phyloP scores from a whole-genome alignment of 2,888 invertebrate species.

The Rhaphigaster nebulosa region DNA sequence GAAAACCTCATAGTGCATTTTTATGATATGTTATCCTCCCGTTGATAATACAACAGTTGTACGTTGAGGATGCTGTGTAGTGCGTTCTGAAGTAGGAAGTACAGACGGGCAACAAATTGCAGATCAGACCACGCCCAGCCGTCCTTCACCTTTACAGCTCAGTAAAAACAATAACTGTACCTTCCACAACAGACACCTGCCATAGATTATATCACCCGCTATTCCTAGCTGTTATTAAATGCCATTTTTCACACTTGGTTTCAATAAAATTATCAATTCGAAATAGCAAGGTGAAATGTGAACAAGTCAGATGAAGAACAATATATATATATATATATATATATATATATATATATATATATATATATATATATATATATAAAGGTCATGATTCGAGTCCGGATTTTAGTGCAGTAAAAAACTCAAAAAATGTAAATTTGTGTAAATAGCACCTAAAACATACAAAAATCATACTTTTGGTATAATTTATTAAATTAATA shows the following conservation, averaged over 20 bases:
- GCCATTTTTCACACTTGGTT: not conserved
- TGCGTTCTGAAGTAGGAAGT: conserved; percentile 14
- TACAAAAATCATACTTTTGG: no score
- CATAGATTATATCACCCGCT: not conserved
- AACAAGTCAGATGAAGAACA: not conserved
- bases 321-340: no score
- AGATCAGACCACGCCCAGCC: conserved; percentile 26
- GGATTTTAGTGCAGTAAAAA: no score
- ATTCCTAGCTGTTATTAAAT: not conserved
- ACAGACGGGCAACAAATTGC: not conserved
- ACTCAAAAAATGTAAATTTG: no score
- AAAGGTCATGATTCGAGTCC: no score
- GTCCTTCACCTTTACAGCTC: conserved; percentile 38
- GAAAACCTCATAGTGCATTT: not conserved
- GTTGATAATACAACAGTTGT: not conserved
- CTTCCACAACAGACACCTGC: not conserved
- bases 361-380: no score
- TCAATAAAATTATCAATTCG: not conserved
- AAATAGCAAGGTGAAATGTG: no score
- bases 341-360: no score
- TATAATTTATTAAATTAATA: no score
- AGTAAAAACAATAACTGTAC: conserved; percentile 40
- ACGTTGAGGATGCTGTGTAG: not conserved
- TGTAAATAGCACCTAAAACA: no score
- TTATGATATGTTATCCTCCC: not conserved